Percentiles rank a stretch among this genome's conserved stretches.
phyloP scores from a whole-genome alignment of 1,140 invertebrate genomes.

The Propsilocerus akamusi region DNA sequence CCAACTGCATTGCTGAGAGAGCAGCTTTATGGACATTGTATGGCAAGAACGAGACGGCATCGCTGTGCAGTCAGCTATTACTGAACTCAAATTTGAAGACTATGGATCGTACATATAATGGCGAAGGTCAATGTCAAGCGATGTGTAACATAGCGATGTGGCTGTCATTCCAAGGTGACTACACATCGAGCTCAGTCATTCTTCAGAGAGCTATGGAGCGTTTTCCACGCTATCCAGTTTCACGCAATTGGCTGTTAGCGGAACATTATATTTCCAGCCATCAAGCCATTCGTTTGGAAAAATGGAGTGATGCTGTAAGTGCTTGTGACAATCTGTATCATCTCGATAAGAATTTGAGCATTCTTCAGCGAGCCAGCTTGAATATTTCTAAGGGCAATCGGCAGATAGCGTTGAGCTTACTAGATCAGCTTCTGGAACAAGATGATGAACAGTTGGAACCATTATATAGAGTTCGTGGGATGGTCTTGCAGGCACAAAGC shows the following conservation, averaged over 20 bases:
- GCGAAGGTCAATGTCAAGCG: slow-evolving; percentile 47
- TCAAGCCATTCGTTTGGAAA: slow-evolving; percentile 38
- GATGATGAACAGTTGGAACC: slow-evolving; percentile 31
- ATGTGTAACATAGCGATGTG: slow-evolving; percentile 47
- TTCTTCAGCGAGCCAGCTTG: slow-evolving; percentile 41
- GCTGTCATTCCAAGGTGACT: slow-evolving; percentile 40
- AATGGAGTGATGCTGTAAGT: slow-evolving; percentile 55
- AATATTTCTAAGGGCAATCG: slow-evolving; percentile 47
- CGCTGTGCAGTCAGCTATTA: slow-evolving; percentile 55
- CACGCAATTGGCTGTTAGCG: slow-evolving; percentile 45
- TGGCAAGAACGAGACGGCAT: slow-evolving; percentile 65
- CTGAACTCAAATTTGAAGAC: slow-evolving; percentile 39
- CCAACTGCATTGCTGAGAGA: slow-evolving; percentile 56
- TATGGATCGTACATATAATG: slow-evolving; percentile 37
- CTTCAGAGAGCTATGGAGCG: slow-evolving; percentile 34
- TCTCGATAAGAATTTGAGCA: slow-evolving; percentile 47
- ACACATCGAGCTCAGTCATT: slow-evolving; percentile 30
- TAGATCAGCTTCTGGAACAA: slow-evolving; percentile 36
- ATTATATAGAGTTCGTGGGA: slow-evolving; percentile 39
- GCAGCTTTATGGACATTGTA: slow-evolving; percentile 72
- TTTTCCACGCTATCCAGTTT: slow-evolving; percentile 38
- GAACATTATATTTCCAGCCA: slow-evolving; percentile 39
- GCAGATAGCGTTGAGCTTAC: slow-evolving; percentile 32
- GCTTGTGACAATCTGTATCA: slow-evolving; percentile 52
- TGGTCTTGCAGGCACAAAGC: slow-evolving; percentile 49